Evolutionary conservation across 2,113 vertebrate species (phyloP).

Genomic region (Silurus asotus): DNA sequence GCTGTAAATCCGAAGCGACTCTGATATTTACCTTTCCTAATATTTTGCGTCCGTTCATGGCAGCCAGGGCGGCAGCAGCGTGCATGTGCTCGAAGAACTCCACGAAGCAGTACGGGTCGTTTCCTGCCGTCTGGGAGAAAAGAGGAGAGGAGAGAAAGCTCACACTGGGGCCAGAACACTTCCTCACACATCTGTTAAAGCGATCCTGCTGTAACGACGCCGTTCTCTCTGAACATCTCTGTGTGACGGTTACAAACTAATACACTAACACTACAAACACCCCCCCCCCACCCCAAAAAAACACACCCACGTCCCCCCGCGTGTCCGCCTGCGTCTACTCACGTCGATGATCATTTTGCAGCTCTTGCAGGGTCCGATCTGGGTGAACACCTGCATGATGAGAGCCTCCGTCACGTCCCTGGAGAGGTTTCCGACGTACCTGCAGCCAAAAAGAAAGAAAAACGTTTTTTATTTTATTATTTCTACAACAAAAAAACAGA

Average conservation of each 20-base stretch:
- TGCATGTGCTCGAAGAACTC: constrained; percentile 98
- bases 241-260: background rate
- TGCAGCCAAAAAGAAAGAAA: constrained; percentile 62
- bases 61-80: constrained; percentile 92
- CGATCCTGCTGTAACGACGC: background rate
- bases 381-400: constrained; percentile 96
- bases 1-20: constrained; percentile 54
- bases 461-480: too few relatives aligned
- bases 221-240: background rate
- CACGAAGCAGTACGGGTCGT: constrained; percentile 98
- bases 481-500: background rate
- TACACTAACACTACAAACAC: too few relatives aligned
- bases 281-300: too few relatives aligned
- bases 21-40: constrained; percentile 94
- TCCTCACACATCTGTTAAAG: background rate
- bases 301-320: too few relatives aligned
- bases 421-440: constrained; percentile 97
- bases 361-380: constrained; percentile 98
- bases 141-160: constrained; percentile 19
- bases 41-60: constrained; percentile 99
- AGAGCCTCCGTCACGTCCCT: constrained; percentile 96
- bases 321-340: constrained; percentile 63
- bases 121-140: constrained; percentile 86
- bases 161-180: background rate
- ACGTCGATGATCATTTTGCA: constrained; percentile 99